phyloP scores from a whole-genome alignment of 2,888 invertebrate genomes.

The Noctua comes region DNA sequence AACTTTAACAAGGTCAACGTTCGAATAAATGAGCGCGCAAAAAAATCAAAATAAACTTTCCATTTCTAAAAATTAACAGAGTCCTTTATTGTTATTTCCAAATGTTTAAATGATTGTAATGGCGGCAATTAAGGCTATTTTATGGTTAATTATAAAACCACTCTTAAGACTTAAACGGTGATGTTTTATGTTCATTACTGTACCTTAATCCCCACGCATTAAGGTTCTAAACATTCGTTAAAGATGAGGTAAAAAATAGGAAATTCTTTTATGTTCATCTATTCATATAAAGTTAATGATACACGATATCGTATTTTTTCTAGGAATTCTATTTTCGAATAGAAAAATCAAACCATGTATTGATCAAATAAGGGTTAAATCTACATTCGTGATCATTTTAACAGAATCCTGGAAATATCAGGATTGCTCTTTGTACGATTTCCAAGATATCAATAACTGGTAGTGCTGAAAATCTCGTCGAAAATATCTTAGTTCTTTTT shows the following conservation, averaged over 20 bases:
- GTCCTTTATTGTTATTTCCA: constrained; percentile 28
- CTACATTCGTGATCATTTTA: neutral
- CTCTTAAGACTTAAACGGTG: constrained; percentile 29
- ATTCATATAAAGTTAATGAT: neutral
- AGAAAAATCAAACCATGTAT: neutral
- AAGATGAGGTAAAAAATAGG: neutral
- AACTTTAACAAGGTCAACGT: constrained; percentile 7
- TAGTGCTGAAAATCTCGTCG: neutral
- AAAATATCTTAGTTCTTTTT: neutral
- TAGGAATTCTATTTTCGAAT: neutral
- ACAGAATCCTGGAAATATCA: neutral
- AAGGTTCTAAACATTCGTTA: constrained; percentile 22
- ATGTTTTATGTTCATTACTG: constrained; percentile 36
- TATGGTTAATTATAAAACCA: constrained; percentile 46
- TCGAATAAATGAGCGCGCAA: neutral
- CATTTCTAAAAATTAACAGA: constrained; percentile 32
- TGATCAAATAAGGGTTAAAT: neutral
- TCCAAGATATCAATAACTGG: neutral
- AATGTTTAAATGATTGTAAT: constrained; percentile 39
- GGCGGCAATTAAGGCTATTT: constrained; percentile 37
- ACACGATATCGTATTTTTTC: neutral
- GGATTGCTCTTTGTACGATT: neutral
- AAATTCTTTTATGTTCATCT: neutral
- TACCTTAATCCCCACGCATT: neutral
- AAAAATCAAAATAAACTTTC: constrained; percentile 30